Evolutionary conservation across 2,113 vertebrate species (phyloP).

Genomic region (Vireo altiloquus): DNA sequence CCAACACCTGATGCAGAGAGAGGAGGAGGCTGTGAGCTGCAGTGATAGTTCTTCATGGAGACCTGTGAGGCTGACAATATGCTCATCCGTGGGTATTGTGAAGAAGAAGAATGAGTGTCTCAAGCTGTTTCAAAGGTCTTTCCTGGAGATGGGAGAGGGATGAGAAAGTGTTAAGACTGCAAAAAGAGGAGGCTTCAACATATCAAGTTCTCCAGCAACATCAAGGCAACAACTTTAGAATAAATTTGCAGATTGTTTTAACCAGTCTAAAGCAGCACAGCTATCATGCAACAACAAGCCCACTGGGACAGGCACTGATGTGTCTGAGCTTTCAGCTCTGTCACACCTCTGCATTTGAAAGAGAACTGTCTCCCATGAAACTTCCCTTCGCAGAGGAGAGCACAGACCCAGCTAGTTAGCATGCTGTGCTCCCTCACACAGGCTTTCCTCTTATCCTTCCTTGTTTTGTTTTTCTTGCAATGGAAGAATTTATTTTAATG

Average conservation of each 20-base stretch:
- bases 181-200: neutral
- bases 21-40: neutral
- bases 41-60: neutral
- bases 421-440: neutral
- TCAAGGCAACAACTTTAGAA: neutral
- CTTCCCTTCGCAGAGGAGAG: neutral
- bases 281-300: neutral
- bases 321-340: neutral
- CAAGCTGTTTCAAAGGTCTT: neutral
- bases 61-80: neutral
- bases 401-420: neutral
- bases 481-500: slow-evolving; percentile 12
- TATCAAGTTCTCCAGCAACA: neutral
- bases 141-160: neutral
- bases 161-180: neutral
- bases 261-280: neutral
- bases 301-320: neutral
- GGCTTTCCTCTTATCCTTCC: neutral
- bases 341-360: neutral
- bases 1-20: rapidly evolving
- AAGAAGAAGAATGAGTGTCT: neutral
- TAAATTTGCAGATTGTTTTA: neutral
- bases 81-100: rapidly evolving
- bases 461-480: neutral
- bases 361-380: neutral